Conservation (phyloP, 2,888 invertebrate genomes). For the Pandemis cinnamomeana region DNA sequence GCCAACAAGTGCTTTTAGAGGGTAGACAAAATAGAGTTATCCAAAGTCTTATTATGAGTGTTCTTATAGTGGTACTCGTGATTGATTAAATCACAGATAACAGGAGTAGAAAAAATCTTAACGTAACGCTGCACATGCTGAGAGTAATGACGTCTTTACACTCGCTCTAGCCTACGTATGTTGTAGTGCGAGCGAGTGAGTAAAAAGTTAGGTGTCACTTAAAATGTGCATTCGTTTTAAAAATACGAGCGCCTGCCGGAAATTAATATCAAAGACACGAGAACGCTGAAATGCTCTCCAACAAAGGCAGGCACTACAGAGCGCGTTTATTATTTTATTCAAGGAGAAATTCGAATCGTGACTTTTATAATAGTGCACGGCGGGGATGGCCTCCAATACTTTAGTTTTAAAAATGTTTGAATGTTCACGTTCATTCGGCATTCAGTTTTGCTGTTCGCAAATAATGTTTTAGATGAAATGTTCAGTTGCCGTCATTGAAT, state of each 20-base stretch:
- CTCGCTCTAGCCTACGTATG: too few relatives aligned
- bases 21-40: too few relatives aligned
- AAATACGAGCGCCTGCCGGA: conserved; percentile 24
- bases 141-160: too few relatives aligned
- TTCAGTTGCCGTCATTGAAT: background rate
- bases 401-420: background rate
- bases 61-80: too few relatives aligned
- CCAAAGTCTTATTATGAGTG: too few relatives aligned
- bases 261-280: conserved; percentile 21
- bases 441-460: background rate
- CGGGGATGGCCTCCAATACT: background rate
- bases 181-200: too few relatives aligned
- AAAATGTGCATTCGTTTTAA: background rate
- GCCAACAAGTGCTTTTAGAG: too few relatives aligned
- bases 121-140: too few relatives aligned
- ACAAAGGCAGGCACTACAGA: conserved; percentile 14
- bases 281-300: background rate
- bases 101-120: too few relatives aligned
- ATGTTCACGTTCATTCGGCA: background rate
- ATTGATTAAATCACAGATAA: too few relatives aligned
- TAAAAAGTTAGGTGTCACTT: background rate
- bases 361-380: background rate
- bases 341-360: background rate
- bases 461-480: background rate
- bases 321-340: background rate